These are phyloP conservation scores for Drosophila kohkoa DNA, from an alignment of 1,140 invertebrate genomes.

Conservation along the genomic window DNA sequence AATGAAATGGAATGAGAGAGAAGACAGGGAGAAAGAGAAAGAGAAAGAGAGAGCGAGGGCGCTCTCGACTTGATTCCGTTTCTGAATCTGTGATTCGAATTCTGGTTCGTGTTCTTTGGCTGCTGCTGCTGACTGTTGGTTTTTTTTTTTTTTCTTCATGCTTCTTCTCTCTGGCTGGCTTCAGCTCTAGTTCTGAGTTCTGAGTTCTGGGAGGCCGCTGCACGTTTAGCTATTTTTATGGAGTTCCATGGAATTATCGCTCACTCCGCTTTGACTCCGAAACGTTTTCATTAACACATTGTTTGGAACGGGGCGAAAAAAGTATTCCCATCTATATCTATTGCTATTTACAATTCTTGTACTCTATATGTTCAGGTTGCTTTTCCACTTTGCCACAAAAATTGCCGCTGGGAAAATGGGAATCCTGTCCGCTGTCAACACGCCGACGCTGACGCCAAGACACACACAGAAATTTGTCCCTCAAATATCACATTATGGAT, in stretches of 20 bases:
- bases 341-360: neutral
- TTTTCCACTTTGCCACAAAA: constrained; percentile 40
- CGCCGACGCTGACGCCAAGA: constrained; percentile 32
- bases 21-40: constrained; percentile 13
- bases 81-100: neutral
- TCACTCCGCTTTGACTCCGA: constrained; percentile 34
- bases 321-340: neutral
- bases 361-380: neutral
- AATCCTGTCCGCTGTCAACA: constrained; percentile 51
- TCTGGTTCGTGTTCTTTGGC: neutral
- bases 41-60: too few species aligned
- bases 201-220: constrained; percentile 70
- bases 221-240: constrained; percentile 82
- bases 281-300: constrained; percentile 78
- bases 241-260: constrained; percentile 75
- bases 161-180: neutral
- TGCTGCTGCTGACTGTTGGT: neutral
- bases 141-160: neutral
- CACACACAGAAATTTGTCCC: neutral
- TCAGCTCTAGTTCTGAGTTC: neutral
- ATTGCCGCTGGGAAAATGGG: constrained; percentile 46
- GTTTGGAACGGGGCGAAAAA: constrained; percentile 25
- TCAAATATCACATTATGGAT: constrained; percentile 5
- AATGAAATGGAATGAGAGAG: constrained; percentile 31
- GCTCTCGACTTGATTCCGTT: constrained; percentile 11